phyloP scores from a whole-genome alignment of 2,113 vertebrate genomes.

The Urocolius indicus region DNA sequence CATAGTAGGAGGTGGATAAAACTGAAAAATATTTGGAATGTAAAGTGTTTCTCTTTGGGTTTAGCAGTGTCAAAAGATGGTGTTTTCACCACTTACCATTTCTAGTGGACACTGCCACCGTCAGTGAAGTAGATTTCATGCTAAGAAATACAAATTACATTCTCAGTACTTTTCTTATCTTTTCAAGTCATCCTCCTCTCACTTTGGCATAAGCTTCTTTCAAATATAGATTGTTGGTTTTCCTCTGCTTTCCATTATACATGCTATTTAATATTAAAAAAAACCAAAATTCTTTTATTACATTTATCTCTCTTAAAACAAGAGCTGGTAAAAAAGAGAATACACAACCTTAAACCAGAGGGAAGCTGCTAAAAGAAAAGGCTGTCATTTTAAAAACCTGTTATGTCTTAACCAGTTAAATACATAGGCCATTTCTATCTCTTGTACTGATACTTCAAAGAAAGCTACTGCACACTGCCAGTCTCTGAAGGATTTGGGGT shows the following conservation, averaged over 20 bases:
- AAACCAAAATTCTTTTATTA: accelerated
- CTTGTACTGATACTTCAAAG: background rate
- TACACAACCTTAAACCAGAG: background rate
- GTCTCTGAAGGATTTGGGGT: background rate
- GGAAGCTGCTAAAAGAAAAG: background rate
- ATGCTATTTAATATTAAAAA: background rate
- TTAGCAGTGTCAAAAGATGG: background rate
- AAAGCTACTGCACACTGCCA: background rate
- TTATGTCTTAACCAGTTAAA: background rate
- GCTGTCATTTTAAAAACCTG: background rate
- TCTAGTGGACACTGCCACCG: background rate
- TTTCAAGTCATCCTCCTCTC: background rate
- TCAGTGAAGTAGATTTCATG: background rate
- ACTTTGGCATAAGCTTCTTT: background rate
- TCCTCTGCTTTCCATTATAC: background rate
- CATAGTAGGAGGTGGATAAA: background rate
- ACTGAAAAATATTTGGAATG: background rate
- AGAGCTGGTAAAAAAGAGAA: background rate
- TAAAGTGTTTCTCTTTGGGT: background rate
- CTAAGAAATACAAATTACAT: background rate
- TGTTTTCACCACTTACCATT: background rate
- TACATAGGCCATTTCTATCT: background rate
- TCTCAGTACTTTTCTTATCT: background rate
- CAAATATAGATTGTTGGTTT: background rate
- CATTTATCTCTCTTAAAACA: background rate